Percentiles rank a stretch among this genome's conserved stretches.
Evolutionary conservation across 2,888 invertebrate species (phyloP).

Genomic region (Dascillus cervinus): DNA sequence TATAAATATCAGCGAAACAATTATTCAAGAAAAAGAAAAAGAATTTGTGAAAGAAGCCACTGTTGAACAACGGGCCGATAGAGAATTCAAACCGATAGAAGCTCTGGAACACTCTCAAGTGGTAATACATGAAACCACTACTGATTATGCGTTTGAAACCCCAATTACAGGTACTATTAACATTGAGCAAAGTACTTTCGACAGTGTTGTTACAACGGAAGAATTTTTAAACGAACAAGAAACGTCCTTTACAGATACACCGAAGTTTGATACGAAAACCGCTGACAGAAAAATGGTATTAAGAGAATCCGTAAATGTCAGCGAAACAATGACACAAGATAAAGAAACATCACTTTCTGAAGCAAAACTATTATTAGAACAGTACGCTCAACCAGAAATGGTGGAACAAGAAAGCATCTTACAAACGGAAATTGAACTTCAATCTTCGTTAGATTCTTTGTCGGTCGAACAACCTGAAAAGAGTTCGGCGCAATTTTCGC

Average conservation of each 20-base stretch:
- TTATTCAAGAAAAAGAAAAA: conserved; percentile 41
- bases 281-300: conserved; percentile 41
- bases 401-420: conserved; percentile 22
- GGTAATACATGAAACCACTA: conserved; percentile 24
- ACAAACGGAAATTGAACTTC: conserved; percentile 22
- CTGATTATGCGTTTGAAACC: conserved; percentile 25
- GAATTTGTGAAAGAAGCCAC: conserved; percentile 21
- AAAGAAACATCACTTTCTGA: conserved; percentile 32
- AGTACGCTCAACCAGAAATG: conserved; percentile 40
- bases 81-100: conserved; percentile 34
- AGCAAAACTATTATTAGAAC: too few relatives aligned
- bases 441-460: conserved; percentile 29
- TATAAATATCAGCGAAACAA: conserved; percentile 50
- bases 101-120: conserved; percentile 35
- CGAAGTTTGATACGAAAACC: conserved; percentile 31
- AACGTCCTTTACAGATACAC: conserved; percentile 31
- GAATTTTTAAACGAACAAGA: conserved; percentile 44
- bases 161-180: conserved; percentile 29
- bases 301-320: conserved; percentile 38
- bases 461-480: conserved; percentile 38
- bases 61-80: conserved; percentile 27
- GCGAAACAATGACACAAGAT: conserved; percentile 26
- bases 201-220: conserved; percentile 40
- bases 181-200: conserved; percentile 37
- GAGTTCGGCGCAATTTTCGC: conserved; percentile 39